A percentile compares a stretch with the other conserved stretches of the same genome.
Conservation (phyloP, 1,140 invertebrate species). For the Pseudomyrmex pallidus region DNA sequence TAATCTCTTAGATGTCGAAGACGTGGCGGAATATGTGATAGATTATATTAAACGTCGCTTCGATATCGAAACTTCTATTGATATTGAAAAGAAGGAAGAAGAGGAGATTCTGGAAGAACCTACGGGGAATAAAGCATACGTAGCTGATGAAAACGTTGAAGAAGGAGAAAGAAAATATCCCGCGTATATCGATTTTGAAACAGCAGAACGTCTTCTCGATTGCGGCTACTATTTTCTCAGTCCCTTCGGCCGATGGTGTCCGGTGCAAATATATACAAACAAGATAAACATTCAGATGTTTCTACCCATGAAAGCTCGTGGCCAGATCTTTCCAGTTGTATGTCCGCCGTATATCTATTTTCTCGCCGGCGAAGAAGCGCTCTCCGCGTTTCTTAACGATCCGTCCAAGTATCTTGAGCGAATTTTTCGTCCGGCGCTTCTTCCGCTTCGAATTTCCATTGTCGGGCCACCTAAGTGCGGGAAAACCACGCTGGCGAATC, state of each 20-base stretch:
- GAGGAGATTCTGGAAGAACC: constrained; percentile 72
- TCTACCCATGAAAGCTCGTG: constrained; percentile 79
- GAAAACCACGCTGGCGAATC: constrained; percentile 89
- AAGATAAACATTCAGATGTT: constrained; percentile 84
- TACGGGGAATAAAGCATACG: constrained; percentile 14
- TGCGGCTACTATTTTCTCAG: constrained; percentile 87
- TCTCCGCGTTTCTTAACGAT: constrained; percentile 84
- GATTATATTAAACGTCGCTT: constrained; percentile 72
- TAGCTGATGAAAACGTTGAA: constrained; percentile 39
- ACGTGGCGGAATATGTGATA: constrained; percentile 59
- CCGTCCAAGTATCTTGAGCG: constrained; percentile 85
- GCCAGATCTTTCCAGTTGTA: constrained; percentile 84
- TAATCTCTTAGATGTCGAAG: constrained; percentile 50
- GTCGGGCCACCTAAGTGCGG: constrained; percentile 94
- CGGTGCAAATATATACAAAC: constrained; percentile 85
- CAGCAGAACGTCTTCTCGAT: constrained; percentile 85
- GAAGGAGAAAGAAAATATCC: constrained; percentile 62
- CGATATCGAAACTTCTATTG: constrained; percentile 65
- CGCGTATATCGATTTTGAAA: constrained; percentile 84
- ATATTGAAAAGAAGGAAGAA: constrained; percentile 63
- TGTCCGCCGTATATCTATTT: constrained; percentile 87
- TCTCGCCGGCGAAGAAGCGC: constrained; percentile 82
- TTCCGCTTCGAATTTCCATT: constrained; percentile 90
- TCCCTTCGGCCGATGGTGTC: constrained; percentile 87
- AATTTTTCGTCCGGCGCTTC: constrained; percentile 76